Evolutionary conservation across 1,140 invertebrate genomes (phyloP).

Genomic region (Heliothis virescens): DNA sequence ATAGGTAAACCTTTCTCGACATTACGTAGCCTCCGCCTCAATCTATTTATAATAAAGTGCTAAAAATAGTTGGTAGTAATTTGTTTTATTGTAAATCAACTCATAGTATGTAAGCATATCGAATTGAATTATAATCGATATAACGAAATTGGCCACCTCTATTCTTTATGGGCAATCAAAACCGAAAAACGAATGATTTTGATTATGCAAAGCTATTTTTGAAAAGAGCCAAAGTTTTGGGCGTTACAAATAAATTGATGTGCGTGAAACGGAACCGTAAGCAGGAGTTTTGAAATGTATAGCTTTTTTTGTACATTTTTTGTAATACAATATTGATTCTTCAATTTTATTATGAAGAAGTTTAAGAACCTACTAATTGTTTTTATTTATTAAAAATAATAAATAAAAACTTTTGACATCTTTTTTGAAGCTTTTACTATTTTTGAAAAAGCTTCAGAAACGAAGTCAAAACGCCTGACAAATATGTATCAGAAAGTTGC

Average conservation of each 20-base stretch:
- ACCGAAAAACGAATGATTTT: slow-evolving; percentile 54
- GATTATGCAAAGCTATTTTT: slow-evolving; percentile 62
- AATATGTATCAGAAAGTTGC: too few relatives aligned
- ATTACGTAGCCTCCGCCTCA: not conserved
- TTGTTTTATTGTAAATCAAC: slow-evolving; percentile 9
- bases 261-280: slow-evolving; percentile 43
- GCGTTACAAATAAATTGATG: slow-evolving; percentile 61
- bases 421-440: too few relatives aligned
- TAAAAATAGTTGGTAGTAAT: slow-evolving; percentile 35
- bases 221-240: slow-evolving; percentile 52
- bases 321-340: not conserved
- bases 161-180: slow-evolving; percentile 38
- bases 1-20: not conserved
- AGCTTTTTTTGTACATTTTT: not conserved
- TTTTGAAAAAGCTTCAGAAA: too few relatives aligned
- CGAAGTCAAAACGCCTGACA: too few relatives aligned
- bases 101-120: slow-evolving; percentile 9
- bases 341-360: not conserved
- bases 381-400: too few relatives aligned
- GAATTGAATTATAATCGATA: slow-evolving; percentile 15
- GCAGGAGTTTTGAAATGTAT: not conserved
- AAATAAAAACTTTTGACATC: too few relatives aligned
- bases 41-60: not conserved
- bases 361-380: too few relatives aligned
- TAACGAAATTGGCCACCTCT: slow-evolving; percentile 37